Base-by-base conservation (phyloP, 2,888 invertebrate species). In the Laothoe populi region DNA sequence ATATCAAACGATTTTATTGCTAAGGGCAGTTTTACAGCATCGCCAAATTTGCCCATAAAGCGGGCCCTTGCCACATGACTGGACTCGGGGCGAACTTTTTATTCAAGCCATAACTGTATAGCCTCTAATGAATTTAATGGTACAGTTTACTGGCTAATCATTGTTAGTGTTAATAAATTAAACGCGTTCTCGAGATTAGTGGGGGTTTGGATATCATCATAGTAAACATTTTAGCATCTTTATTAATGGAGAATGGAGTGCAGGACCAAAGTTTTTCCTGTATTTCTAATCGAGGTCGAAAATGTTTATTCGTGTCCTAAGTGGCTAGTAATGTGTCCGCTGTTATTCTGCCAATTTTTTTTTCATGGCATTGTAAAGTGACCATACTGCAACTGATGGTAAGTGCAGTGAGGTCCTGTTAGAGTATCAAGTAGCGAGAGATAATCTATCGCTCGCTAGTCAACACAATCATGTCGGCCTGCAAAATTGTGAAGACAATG, bases 91-190 rank as follows among this genome's bases (percentile, higher is more conserved):
- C 61, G 67, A 69, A 80, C 68, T 80, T 80, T 80, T 80, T 80
- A 80, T 80, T 80, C 63, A 66, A 68, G 70, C 78, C 70, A 75
- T 78, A 77, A 77, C 72, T 48, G 21, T 68, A 68, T 69, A 69
- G 73, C 75, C 77, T 68, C 74, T 80, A 80, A 80, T 80, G 77
- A 61, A 53, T 53, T 61, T 61, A 61, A 61, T 53, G 60, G 42
- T 19, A 71, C 66, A 65, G 63, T 74, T 75, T 73, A 74, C 67
- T 64, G 67, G 72, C 70, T 75, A 75, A 74, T 61, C 48, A 60
- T 48, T 49, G 31, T 42, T 53, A 61, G 42, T 61, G 40, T 61
- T 26, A 42, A 61, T 61, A 61, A 61, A 61, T 61, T 53, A 53
- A 53, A 53, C 53, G 53, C 53, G 53, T 19, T 46, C 53, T 53